These are phyloP conservation scores for Brachionus paranguensis DNA, from an alignment of 1,140 invertebrate genomes.

Conservation along the genomic window DNA sequence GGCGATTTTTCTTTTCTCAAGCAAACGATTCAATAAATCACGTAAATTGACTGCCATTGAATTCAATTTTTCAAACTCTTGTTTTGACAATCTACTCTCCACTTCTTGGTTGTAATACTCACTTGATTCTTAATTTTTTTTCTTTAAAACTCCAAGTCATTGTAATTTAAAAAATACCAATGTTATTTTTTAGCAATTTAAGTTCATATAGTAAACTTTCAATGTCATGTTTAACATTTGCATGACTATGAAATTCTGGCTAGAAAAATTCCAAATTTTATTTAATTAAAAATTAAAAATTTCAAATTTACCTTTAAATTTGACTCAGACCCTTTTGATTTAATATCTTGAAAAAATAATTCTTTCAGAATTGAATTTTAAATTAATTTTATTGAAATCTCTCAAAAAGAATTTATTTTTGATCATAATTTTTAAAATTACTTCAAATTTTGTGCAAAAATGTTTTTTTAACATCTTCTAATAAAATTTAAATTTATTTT, in stretches of 20 bases:
- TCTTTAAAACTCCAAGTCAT: not conserved
- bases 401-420: too few species aligned
- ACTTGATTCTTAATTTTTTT: not conserved
- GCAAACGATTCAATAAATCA: not conserved
- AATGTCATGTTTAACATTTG: not conserved
- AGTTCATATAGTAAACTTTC: conserved; percentile 22
- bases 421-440: too few species aligned
- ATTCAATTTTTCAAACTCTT: conserved; percentile 13
- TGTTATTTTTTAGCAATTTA: not conserved
- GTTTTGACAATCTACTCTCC: not conserved
- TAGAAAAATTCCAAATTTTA: not conserved
- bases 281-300: not conserved
- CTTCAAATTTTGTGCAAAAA: too few species aligned
- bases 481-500: too few species aligned
- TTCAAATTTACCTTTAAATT: not conserved
- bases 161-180: not conserved
- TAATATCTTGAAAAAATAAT: not conserved
- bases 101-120: conserved; percentile 26
- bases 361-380: too few species aligned
- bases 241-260: not conserved
- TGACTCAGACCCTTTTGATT: not conserved
- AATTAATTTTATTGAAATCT: too few species aligned
- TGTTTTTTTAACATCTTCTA: too few species aligned
- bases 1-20: conserved; percentile 20
- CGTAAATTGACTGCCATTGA: conserved; percentile 12